Evolutionary conservation across 1,140 invertebrate species (phyloP).

Genomic region (Cylas formicarius): DNA sequence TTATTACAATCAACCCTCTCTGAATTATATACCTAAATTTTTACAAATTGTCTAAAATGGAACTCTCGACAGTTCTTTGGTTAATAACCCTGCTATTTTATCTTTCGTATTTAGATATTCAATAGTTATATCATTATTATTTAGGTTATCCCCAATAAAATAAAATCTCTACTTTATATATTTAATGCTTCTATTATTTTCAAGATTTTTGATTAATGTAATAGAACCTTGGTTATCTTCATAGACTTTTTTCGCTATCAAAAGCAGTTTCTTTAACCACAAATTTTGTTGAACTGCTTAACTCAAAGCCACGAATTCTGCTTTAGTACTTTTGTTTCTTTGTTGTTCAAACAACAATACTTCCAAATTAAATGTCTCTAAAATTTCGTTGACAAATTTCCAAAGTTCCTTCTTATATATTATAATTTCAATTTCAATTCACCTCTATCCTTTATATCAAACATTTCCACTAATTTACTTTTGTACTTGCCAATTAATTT

Average conservation of each 20-base stretch:
- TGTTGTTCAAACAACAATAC: conserved; percentile 22
- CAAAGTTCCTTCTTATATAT: conserved; percentile 14
- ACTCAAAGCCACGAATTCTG: conserved; percentile 39
- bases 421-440: conserved; percentile 16
- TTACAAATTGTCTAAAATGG: conserved; percentile 1
- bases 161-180: conserved; percentile 31
- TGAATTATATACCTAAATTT: too few relatives aligned
- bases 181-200: conserved; percentile 28
- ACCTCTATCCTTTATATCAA: conserved; percentile 21
- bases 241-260: conserved; percentile 13
- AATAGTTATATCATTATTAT: conserved; percentile 12
- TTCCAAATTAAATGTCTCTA: conserved; percentile 24
- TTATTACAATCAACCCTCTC: too few relatives aligned
- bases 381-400: conserved; percentile 18
- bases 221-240: conserved; percentile 37
- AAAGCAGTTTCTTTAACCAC: conserved; percentile 32
- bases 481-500: conserved; percentile 5
- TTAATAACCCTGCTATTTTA: conserved; percentile 20
- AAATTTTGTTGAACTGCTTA: conserved; percentile 19
- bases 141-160: conserved; percentile 20
- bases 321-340: conserved; percentile 43
- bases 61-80: too few relatives aligned
- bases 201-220: conserved; percentile 36
- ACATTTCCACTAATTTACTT: conserved; percentile 15
- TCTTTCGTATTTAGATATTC: conserved; percentile 15